Evolutionary conservation across 2,888 invertebrate genomes (phyloP).

Genomic region (Anoplius nigerrimus): DNA sequence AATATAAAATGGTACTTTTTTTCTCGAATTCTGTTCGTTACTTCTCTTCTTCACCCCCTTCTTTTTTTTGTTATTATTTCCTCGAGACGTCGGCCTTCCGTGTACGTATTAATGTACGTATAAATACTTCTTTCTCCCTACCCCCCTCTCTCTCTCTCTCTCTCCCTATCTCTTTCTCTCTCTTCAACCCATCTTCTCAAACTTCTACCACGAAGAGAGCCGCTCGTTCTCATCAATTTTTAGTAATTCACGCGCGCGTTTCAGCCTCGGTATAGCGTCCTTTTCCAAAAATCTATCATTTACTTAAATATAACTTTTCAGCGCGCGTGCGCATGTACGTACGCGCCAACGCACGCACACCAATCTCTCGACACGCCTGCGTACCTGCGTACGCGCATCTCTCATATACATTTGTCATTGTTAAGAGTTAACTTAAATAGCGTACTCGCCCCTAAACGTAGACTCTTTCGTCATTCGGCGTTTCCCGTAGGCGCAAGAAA

Average conservation of each 20-base stretch:
- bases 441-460: not conserved
- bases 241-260: no score
- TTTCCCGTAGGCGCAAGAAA: conserved; percentile 9
- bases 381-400: not conserved
- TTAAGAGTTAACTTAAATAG: conserved; percentile 7
- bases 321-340: not conserved
- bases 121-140: not conserved
- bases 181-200: not conserved
- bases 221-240: no score
- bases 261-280: not conserved
- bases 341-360: not conserved
- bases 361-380: not conserved
- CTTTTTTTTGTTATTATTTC: not conserved
- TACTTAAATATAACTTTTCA: conserved; percentile 5
- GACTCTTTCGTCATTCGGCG: conserved; percentile 4
- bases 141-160: not conserved
- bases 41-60: conserved; percentile 7
- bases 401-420: conserved; percentile 22
- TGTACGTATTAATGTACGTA: conserved; percentile 3
- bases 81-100: not conserved
- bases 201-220: conserved; percentile 1
- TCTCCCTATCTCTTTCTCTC: not conserved
- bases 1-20: conserved; percentile 42
- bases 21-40: conserved; percentile 15
- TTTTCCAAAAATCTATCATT: not conserved